Percentiles rank a stretch among this genome's conserved stretches.
phyloP scores from a whole-genome alignment of 1,140 invertebrate species.

The Octopus sinensis region DNA sequence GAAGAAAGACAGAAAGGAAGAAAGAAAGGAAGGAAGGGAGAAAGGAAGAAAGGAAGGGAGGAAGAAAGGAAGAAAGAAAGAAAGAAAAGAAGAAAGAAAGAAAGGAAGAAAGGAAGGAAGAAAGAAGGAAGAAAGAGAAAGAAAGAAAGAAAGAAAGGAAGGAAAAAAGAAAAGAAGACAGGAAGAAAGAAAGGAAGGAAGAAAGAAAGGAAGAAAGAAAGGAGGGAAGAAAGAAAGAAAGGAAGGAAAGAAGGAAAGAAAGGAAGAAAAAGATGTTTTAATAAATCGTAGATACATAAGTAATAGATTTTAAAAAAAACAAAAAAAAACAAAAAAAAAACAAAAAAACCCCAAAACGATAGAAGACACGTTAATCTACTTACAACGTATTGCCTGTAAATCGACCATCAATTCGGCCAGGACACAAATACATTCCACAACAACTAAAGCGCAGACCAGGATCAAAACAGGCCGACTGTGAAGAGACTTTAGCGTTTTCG shows the following conservation, averaged over 20 bases:
- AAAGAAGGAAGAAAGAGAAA: background rate
- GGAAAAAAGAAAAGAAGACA: background rate
- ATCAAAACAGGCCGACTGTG: constrained; percentile 35
- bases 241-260: background rate
- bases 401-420: constrained; percentile 44
- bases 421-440: constrained; percentile 41
- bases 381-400: constrained; percentile 40
- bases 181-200: background rate
- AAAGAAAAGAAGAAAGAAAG: background rate
- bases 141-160: background rate
- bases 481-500: constrained; percentile 32
- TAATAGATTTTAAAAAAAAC: too few relatives aligned
- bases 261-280: background rate
- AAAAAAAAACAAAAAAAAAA: too few relatives aligned
- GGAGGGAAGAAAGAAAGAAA: background rate
- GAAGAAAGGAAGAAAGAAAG: background rate
- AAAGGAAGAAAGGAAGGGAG: background rate
- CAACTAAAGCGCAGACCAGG: constrained; percentile 32
- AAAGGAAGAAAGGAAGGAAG: background rate
- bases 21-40: background rate
- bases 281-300: too few relatives aligned
- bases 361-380: too few relatives aligned
- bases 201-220: background rate
- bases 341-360: too few relatives aligned
- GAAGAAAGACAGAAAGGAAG: background rate